A percentile compares a stretch with the other conserved stretches of the same genome.
phyloP scores from a whole-genome alignment of 2,113 vertebrate species.

The Ancistrus triradiatus region DNA sequence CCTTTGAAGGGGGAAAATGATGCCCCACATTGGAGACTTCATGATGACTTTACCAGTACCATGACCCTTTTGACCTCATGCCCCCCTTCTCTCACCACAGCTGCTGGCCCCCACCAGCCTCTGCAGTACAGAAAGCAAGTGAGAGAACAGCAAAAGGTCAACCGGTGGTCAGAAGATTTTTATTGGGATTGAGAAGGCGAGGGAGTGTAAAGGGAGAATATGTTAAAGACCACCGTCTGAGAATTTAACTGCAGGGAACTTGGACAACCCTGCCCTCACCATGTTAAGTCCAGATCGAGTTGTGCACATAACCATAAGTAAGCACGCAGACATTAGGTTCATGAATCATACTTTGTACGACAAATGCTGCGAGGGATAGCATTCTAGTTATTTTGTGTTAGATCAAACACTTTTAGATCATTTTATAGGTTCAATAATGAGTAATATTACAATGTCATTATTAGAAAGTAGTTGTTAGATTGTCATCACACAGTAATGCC shows the following conservation, averaged over 20 bases:
- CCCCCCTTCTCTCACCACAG: conserved; percentile 64
- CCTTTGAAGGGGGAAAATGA: conserved; percentile 68
- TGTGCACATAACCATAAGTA: conserved; percentile 7
- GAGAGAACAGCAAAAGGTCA: conserved; percentile 63
- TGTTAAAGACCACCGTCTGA: conserved; percentile 72
- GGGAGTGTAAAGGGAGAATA: conserved; percentile 60
- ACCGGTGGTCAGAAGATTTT: conserved; percentile 74
- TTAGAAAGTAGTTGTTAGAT: too few relatives aligned
- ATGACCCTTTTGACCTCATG: conserved; percentile 62
- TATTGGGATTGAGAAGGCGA: conserved; percentile 66
- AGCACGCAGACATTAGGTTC: neutral
- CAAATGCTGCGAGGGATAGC: too few relatives aligned
- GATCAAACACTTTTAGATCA: too few relatives aligned
- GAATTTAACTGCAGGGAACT: conserved; percentile 70
- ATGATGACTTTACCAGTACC: conserved; percentile 76
- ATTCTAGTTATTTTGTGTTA: too few relatives aligned
- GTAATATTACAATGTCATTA: too few relatives aligned
- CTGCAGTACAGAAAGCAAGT: conserved; percentile 35
- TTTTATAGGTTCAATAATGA: too few relatives aligned
- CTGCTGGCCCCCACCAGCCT: conserved; percentile 64
- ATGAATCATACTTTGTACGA: too few relatives aligned
- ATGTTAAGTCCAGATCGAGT: conserved; percentile 42
- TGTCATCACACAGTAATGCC: neutral
- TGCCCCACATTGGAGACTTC: conserved; percentile 60
- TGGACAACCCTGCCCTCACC: conserved; percentile 53